These are phyloP conservation scores for Semnornis frantzii DNA, from an alignment of 2,113 vertebrate species.

Conservation along the genomic window DNA sequence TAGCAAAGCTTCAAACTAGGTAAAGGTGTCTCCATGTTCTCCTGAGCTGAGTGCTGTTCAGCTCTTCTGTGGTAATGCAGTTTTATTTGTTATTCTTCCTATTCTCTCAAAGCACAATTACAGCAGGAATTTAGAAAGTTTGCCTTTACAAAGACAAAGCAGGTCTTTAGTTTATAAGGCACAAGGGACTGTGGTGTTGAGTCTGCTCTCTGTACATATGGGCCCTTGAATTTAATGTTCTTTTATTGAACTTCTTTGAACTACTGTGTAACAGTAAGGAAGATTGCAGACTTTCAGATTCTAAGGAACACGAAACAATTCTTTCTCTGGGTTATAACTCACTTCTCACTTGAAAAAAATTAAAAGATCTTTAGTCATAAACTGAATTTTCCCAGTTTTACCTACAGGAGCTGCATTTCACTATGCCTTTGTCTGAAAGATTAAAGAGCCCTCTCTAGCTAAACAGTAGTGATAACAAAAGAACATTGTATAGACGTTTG, in stretches of 20 bases:
- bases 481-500: not conserved
- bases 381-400: constrained; percentile 12
- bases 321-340: not conserved
- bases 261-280: not conserved
- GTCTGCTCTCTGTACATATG: not conserved
- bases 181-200: not conserved
- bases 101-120: not conserved
- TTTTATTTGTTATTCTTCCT: not conserved
- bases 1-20: not conserved
- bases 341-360: not conserved
- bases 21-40: not conserved
- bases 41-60: not conserved
- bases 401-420: not conserved
- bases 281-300: not conserved
- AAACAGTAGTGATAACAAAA: not conserved
- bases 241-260: constrained; percentile 1
- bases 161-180: not conserved
- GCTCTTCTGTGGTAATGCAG: not conserved
- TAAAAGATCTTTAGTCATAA: not conserved
- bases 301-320: not conserved
- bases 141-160: constrained; percentile 15
- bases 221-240: not conserved
- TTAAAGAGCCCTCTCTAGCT: not conserved
- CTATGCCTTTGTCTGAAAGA: not conserved
- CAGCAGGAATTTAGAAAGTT: not conserved